phyloP scores from a whole-genome alignment of 2,797 vertebrate genomes.

The Onychomys leucogaster region DNA sequence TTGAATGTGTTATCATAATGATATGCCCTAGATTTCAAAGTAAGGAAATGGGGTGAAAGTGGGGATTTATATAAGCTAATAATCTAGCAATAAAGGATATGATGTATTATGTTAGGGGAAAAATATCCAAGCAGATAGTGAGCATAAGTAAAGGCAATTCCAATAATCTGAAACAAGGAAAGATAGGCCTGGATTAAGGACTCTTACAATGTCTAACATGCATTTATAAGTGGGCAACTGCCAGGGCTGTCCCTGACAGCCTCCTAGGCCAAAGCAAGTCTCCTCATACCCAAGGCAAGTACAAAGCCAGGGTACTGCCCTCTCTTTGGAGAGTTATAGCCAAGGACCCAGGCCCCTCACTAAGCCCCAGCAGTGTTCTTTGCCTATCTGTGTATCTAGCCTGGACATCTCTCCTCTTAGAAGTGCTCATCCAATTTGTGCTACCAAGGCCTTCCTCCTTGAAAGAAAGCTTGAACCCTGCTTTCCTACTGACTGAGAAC shows the following conservation, averaged over 20 bases:
- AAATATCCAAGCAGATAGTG: too few relatives aligned
- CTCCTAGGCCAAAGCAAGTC: not conserved
- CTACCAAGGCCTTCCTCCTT: not conserved
- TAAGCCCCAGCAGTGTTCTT: rapidly evolving
- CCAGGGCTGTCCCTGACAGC: not conserved
- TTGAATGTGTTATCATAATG: not conserved
- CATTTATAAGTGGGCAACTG: rapidly evolving
- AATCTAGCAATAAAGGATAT: not conserved
- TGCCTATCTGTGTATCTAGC: rapidly evolving
- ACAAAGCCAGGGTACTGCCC: not conserved
- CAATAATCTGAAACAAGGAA: not conserved
- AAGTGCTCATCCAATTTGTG: not conserved
- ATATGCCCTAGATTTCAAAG: not conserved
- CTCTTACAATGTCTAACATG: too few relatives aligned
- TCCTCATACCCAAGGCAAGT: not conserved
- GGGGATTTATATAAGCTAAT: not conserved
- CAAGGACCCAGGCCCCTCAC: too few relatives aligned
- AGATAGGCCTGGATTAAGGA: not conserved
- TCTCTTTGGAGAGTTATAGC: not conserved
- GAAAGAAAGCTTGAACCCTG: not conserved
- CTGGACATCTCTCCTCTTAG: not conserved
- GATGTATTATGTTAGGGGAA: too few relatives aligned
- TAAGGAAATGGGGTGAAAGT: not conserved
- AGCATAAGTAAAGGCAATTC: not conserved
- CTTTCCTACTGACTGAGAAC: not conserved